These are phyloP conservation scores for Corvus cornix DNA, from an alignment of 2,113 vertebrate genomes.

Conservation along the genomic window DNA sequence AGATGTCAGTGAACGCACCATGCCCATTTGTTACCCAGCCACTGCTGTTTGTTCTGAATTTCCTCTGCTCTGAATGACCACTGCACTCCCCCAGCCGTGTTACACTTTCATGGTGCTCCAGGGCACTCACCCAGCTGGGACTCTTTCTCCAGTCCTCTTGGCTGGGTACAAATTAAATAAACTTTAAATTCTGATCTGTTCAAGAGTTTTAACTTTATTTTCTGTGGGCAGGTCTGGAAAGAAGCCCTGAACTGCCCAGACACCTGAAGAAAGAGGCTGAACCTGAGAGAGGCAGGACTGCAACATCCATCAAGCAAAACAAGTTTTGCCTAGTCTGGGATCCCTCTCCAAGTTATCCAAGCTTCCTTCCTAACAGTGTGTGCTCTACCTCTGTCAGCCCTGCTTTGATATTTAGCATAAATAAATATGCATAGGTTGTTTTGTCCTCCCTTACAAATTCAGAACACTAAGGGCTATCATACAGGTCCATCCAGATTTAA, in stretches of 20 bases:
- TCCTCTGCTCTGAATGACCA: background rate
- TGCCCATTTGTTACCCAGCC: background rate
- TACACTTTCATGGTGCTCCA: rapidly evolving
- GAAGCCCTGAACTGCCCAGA: background rate
- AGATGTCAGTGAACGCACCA: background rate
- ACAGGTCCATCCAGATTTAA: background rate
- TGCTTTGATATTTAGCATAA: background rate
- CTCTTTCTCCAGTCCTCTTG: background rate
- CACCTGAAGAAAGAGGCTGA: background rate
- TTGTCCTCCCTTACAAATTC: background rate
- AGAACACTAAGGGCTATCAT: background rate
- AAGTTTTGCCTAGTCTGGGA: background rate
- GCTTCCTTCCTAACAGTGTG: background rate
- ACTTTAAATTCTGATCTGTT: background rate
- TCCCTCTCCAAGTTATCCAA: background rate
- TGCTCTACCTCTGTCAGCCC: background rate
- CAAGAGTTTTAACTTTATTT: background rate
- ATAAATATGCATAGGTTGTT: background rate
- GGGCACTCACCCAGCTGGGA: background rate
- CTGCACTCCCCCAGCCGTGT: background rate
- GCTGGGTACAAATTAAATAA: background rate
- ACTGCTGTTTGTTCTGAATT: background rate
- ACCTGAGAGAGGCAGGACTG: background rate
- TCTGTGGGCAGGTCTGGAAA: background rate
- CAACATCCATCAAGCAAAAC: background rate